Evolutionary conservation across 2,797 vertebrate species (phyloP).

Genomic region (Periophthalmus magnuspinnatus): DNA sequence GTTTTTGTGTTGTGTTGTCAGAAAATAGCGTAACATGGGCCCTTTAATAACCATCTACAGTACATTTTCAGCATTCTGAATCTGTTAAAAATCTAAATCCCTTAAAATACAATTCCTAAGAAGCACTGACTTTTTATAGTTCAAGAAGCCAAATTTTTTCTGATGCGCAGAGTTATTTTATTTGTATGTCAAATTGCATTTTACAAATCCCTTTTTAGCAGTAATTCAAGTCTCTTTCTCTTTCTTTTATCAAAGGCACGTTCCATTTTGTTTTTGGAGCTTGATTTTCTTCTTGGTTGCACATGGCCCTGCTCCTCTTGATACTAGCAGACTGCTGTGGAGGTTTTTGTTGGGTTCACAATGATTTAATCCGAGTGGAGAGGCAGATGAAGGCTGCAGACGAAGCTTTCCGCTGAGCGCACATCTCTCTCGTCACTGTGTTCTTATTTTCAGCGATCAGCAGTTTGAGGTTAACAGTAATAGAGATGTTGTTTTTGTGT

Average conservation of each 20-base stretch:
- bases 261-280: background rate
- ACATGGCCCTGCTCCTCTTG: slow-evolving; percentile 15
- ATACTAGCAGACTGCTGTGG: slow-evolving; percentile 20
- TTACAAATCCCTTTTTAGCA: too few relatives aligned
- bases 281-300: slow-evolving; percentile 13
- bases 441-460: slow-evolving; percentile 31
- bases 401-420: slow-evolving; percentile 38
- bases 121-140: too few relatives aligned
- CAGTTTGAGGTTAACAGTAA: slow-evolving; percentile 46
- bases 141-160: too few relatives aligned
- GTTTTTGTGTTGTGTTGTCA: too few relatives aligned
- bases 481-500: slow-evolving; percentile 39
- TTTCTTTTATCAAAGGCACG: background rate
- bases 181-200: too few relatives aligned
- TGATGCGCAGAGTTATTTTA: background rate
- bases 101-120: too few relatives aligned
- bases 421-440: slow-evolving; percentile 33
- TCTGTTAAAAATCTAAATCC: too few relatives aligned
- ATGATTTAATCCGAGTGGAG: slow-evolving; percentile 51
- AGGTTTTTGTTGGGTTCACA: slow-evolving; percentile 24
- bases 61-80: too few relatives aligned
- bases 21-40: too few relatives aligned
- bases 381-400: slow-evolving; percentile 48
- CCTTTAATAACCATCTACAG: too few relatives aligned
- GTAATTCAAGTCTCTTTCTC: too few relatives aligned